phyloP scores from a whole-genome alignment of 2,797 vertebrate species.

The Sternarchorhynchus goeldii region DNA sequence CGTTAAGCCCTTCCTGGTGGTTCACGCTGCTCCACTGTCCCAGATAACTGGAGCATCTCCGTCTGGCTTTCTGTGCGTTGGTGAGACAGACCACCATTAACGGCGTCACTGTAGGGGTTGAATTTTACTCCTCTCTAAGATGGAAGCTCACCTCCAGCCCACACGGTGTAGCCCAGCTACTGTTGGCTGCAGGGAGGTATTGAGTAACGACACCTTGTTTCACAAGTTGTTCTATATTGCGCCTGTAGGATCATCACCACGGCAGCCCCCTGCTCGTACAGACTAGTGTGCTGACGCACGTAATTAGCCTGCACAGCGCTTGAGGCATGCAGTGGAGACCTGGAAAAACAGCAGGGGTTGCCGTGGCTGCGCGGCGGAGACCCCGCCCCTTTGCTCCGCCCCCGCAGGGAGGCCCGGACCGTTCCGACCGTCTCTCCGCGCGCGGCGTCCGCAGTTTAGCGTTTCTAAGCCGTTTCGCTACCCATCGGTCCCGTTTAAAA shows the following conservation, averaged over 20 bases:
- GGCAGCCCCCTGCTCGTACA: not conserved
- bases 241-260: not conserved
- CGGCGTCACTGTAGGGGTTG: not conserved
- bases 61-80: not conserved
- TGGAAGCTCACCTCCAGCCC: not conserved
- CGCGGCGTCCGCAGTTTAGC: constrained; percentile 77
- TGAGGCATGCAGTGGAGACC: constrained; percentile 18
- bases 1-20: constrained; percentile 33
- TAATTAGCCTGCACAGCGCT: constrained; percentile 26
- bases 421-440: not conserved
- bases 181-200: too few relatives aligned
- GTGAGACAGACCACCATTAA: constrained; percentile 1
- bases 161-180: too few relatives aligned
- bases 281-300: not conserved
- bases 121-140: constrained; percentile 7
- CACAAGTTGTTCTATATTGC: not conserved
- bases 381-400: constrained; percentile 24
- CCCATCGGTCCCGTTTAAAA: constrained; percentile 78
- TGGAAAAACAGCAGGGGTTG: not conserved
- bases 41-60: constrained; percentile 29
- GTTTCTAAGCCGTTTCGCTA: constrained; percentile 76
- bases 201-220: not conserved
- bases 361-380: not conserved
- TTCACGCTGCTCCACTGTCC: constrained; percentile 22
- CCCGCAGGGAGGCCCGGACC: constrained; percentile 12